phyloP scores from a whole-genome alignment of 1,140 invertebrate genomes.

The Episyrphus balteatus region DNA sequence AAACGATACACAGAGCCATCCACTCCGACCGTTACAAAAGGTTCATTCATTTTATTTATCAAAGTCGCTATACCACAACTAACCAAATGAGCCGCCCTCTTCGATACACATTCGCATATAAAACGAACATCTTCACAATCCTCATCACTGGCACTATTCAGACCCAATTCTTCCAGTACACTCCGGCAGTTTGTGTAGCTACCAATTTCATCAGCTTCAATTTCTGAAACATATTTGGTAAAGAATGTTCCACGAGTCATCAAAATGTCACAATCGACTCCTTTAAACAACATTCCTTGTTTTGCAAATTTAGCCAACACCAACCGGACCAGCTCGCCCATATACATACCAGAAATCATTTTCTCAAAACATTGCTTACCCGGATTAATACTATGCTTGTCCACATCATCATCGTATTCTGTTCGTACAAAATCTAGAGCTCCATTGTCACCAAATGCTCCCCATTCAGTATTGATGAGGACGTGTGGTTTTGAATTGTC shows the following conservation, averaged over 20 bases:
- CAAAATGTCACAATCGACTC: slow-evolving; percentile 63
- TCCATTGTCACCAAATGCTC: slow-evolving; percentile 90
- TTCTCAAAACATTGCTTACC: slow-evolving; percentile 85
- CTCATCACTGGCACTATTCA: slow-evolving; percentile 58
- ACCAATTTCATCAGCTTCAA: slow-evolving; percentile 80
- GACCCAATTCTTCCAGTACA: slow-evolving; percentile 77
- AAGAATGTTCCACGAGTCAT: slow-evolving; percentile 73
- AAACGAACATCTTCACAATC: slow-evolving; percentile 86
- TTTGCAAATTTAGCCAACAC: slow-evolving; percentile 69
- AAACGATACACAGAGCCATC: slow-evolving; percentile 98
- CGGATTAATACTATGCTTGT: slow-evolving; percentile 72
- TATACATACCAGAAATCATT: slow-evolving; percentile 91
- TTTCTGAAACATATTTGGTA: slow-evolving; percentile 97
- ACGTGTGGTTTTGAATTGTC: slow-evolving; percentile 48
- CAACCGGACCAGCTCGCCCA: slow-evolving; percentile 75
- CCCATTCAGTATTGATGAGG: slow-evolving; percentile 95
- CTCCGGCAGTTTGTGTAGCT: slow-evolving; percentile 75
- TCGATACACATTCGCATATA: slow-evolving; percentile 86
- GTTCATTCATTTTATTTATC: slow-evolving; percentile 79
- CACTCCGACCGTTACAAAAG: slow-evolving; percentile 88
- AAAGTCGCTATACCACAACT: slow-evolving; percentile 78
- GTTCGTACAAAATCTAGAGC: slow-evolving; percentile 78
- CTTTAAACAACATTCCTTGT: slow-evolving; percentile 68
- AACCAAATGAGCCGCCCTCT: slow-evolving; percentile 85
- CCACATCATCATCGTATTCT: slow-evolving; percentile 80